These are phyloP conservation scores for Natrix natrix DNA, from an alignment of 2,797 vertebrate species.

Conservation along the genomic window DNA sequence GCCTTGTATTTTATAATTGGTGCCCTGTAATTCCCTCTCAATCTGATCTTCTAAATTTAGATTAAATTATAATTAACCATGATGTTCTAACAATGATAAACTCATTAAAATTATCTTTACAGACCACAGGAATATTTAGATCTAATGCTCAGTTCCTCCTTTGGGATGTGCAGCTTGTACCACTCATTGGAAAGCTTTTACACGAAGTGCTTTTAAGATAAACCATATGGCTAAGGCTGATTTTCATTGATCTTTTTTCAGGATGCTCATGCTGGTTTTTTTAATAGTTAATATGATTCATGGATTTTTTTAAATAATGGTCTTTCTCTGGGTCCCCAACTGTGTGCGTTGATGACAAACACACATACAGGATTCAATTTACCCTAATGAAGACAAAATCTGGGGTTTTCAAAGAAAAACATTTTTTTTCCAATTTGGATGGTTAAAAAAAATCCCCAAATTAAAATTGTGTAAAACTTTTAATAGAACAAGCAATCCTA, in stretches of 20 bases:
- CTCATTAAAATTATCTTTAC: not conserved
- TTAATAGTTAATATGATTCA: conserved; percentile 27
- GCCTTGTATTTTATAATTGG: not conserved
- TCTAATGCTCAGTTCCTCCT: conserved; percentile 8
- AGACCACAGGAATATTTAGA: not conserved
- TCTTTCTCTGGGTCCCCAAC: conserved; percentile 20
- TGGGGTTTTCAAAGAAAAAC: conserved; percentile 23
- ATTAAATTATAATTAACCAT: conserved; percentile 2
- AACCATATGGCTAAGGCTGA: conserved; percentile 42
- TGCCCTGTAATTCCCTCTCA: accelerated
- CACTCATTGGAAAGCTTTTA: conserved; percentile 26
- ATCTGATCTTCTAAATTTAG: not conserved
- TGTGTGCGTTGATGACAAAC: conserved; percentile 17
- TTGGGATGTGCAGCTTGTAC: conserved; percentile 6
- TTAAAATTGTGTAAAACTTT: not conserved
- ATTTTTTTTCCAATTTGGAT: not conserved
- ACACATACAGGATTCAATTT: conserved; percentile 33
- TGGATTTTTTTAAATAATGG: conserved; percentile 6
- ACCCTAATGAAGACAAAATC: conserved; percentile 15
- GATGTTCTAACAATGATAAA: not conserved
- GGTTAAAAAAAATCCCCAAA: not conserved
- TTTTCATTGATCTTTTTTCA: conserved; percentile 42
- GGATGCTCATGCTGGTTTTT: not conserved
- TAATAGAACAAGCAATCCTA: not conserved
- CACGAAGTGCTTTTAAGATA: conserved; percentile 8